Conservation (phyloP, 2,888 invertebrate genomes). For the Andrena trimmerana region DNA sequence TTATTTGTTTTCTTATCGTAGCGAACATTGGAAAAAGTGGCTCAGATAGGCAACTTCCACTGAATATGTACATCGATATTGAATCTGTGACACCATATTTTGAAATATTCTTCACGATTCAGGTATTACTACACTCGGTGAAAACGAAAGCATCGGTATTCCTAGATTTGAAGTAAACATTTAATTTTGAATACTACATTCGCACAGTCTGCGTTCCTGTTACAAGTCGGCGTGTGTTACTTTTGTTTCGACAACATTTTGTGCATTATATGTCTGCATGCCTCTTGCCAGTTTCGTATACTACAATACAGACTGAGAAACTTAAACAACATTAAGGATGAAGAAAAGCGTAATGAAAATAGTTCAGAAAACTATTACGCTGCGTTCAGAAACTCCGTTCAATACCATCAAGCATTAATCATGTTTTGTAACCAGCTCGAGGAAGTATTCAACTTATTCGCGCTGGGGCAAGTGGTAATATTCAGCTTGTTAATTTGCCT, state of each 20-base stretch:
- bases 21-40: background rate
- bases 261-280: background rate
- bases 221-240: background rate
- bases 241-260: conserved; percentile 3
- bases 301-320: background rate
- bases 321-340: no score
- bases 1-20: background rate
- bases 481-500: conserved; percentile 5
- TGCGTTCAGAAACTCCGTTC: background rate
- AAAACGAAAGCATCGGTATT: background rate
- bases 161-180: background rate
- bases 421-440: background rate
- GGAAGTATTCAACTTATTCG: background rate
- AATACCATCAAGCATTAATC: background rate
- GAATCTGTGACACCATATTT: background rate
- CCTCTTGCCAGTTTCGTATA: conserved; percentile 8
- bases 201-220: background rate
- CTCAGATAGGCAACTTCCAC: background rate
- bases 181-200: background rate
- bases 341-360: no score
- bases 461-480: background rate
- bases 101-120: background rate
- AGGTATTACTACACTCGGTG: background rate
- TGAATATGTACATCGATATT: background rate
- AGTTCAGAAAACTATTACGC: background rate